Percentiles rank a stretch among this genome's conserved stretches.
phyloP scores from a whole-genome alignment of 1,140 invertebrate species.

The Drosophila oshimai region DNA sequence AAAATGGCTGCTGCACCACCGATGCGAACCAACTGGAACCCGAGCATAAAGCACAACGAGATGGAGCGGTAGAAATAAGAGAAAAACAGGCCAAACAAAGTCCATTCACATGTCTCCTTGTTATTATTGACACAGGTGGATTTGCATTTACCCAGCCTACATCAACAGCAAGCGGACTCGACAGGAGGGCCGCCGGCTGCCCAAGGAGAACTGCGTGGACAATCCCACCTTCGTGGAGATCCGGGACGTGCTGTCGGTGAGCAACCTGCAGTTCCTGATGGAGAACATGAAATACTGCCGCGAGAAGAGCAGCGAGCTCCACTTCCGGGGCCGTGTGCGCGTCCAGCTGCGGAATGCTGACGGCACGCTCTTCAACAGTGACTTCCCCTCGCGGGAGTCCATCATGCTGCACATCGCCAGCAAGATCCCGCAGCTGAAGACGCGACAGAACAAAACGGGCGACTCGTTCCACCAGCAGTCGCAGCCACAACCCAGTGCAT shows the following conservation, averaged over 20 bases:
- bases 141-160: constrained; percentile 98
- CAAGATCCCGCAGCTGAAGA: constrained; percentile 96
- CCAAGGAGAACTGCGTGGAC: constrained; percentile 94
- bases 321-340: constrained; percentile 92
- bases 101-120: constrained; percentile 33
- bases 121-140: constrained; percentile 88
- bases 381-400: constrained; percentile 91
- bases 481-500: constrained; percentile 48
- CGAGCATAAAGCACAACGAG: constrained; percentile 88
- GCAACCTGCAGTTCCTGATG: constrained; percentile 92
- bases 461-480: constrained; percentile 43
- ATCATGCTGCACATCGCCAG: constrained; percentile 90
- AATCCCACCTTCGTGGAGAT: constrained; percentile 98
- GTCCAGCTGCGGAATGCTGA: constrained; percentile 97
- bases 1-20: constrained; percentile 80
- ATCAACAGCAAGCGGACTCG: constrained; percentile 96
- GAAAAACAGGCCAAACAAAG: constrained; percentile 31
- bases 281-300: constrained; percentile 97
- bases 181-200: constrained; percentile 92
- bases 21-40: constrained; percentile 84
- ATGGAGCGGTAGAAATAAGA: constrained; percentile 82
- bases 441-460: constrained; percentile 83
- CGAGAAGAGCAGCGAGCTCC: constrained; percentile 93
- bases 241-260: constrained; percentile 92
- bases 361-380: constrained; percentile 88